Evolutionary conservation across 2,888 invertebrate species (phyloP).

Genomic region (Platerodrilus igneus): DNA sequence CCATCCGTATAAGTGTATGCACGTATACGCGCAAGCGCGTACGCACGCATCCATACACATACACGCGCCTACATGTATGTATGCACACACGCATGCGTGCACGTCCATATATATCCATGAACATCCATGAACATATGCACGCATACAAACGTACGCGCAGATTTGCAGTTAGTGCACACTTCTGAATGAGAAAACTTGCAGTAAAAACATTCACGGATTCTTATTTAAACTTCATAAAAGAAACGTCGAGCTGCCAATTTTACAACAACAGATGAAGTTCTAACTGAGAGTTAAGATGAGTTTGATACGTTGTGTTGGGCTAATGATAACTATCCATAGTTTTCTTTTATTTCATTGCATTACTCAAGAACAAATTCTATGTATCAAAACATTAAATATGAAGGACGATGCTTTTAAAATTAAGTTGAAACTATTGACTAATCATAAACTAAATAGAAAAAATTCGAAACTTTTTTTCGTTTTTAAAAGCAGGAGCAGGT

Average conservation of each 20-base stretch:
- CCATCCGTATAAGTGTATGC: no score
- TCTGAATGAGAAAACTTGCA: conserved; percentile 24
- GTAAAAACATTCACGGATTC: conserved; percentile 27
- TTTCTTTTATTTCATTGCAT: conserved; percentile 20
- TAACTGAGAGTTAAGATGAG: conserved; percentile 27
- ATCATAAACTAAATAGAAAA: conserved; percentile 7
- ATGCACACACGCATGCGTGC: no score
- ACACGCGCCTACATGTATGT: no score
- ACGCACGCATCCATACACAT: no score
- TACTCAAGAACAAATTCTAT: conserved; percentile 18
- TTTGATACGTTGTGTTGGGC: conserved; percentile 22
- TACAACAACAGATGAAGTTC: conserved; percentile 31
- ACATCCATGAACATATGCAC: no score
- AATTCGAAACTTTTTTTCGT: conserved; percentile 4
- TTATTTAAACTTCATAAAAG: conserved; percentile 26
- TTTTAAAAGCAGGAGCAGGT: conserved; percentile 9
- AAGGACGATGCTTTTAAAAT: conserved; percentile 8
- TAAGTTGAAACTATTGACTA: not conserved
- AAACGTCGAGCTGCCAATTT: conserved; percentile 27
- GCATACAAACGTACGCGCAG: no score
- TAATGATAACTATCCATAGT: conserved; percentile 20
- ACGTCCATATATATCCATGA: no score
- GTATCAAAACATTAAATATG: conserved; percentile 15
- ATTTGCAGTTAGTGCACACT: no score
- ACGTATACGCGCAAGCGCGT: no score